Base-by-base conservation (phyloP, 2,888 invertebrate genomes). In the Erebia epiphron region DNA sequence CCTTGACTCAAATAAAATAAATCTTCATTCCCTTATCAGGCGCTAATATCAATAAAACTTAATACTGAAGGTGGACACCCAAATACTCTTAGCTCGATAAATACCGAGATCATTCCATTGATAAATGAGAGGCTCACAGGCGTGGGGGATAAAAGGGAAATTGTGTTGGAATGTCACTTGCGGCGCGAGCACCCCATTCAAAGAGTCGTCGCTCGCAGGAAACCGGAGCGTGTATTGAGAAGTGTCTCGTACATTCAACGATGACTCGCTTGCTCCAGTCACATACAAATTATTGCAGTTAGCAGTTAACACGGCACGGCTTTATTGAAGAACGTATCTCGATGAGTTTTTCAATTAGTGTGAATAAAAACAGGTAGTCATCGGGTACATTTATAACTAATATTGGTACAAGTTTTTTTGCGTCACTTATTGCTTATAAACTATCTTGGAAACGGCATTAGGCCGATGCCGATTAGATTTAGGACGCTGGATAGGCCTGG, bases 111-210 rank as follows among this genome's bases (percentile, higher is more conserved):
- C 87, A 82, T 84, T 83, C 81, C 83, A 83, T 85, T 87, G 87
- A 88, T 88, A 88, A 89, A 82, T 83, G 82, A 68, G 71, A 73
- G 63, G 65, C 72, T 67, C 68, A 70, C 72, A 63, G 63, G 64
- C 62, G 57, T 72, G 73, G 70, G 83, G 85, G 85, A 83, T 91
- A 91, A 91, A 91, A 90, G 91, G 91, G 90, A 90, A 90, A 88
- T 88, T 87, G 88, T 91, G 90, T 91, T 82, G 89, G 88, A 89
- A 81, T 82, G 78, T 79, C 78, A 76, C 75, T 73, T 68, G 76
- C 75, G 74, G 73, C 71, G 73, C 70, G 75, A 85, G 75, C 69
- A 69, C 72, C 72, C 72, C 70, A 74, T 78, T 77, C 75, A 76
- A 70, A 74, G 75, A 71, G 66, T 69, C 72, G 61, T 73, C 67